Base-by-base conservation (phyloP, 2,797 vertebrate species). In the Zonotrichia albicollis region DNA sequence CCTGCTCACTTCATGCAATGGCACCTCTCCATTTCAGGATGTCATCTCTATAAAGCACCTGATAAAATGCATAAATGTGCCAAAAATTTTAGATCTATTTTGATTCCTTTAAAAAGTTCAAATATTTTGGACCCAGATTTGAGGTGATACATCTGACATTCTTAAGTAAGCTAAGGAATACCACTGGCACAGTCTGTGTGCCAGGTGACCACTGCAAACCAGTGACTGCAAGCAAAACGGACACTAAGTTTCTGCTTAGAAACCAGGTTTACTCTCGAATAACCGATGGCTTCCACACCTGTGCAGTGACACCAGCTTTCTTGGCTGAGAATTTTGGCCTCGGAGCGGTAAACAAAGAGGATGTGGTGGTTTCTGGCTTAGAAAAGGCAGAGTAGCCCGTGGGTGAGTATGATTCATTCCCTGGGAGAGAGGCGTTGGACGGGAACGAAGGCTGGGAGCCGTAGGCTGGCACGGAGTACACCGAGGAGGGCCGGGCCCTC, bases 271-370 rank as follows among this genome's bases (percentile, higher is more conserved):
- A 99, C 98, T 99, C 98, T 94, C 98, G 98, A 60, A 96, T 98
- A 71, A 96, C 89, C 26, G 98, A 96, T 46, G 99, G 99, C 97
- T 99, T 99, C 99, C 99, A 99, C 97, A 99, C 99, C 98, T 99
- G 99, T 92, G 98, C 98, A 71, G 98, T 97, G 95, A 98, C 97
- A 10, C 97, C 97, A 66, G 98, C 98, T 97, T 99, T 99, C 98
- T 99, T 99, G 89, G 99, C 99, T 57, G 98, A 99, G 97, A 99
- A 99, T 96, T 98, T 99, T 83, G 99, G 99, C 98, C 98, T 99
- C 3, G 99, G 99, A 79, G 99, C 98, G 93, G 98, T 96, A 91
- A 95, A 97, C 94, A 98, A 97, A 73, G 97, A 86, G 5, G 97
- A 61, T 4, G 98, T 97, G 75, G 87, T 96, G 48, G 98, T 97